These are phyloP conservation scores for Podarcis muralis DNA, from an alignment of 2,113 vertebrate genomes.

Conservation along the genomic window DNA sequence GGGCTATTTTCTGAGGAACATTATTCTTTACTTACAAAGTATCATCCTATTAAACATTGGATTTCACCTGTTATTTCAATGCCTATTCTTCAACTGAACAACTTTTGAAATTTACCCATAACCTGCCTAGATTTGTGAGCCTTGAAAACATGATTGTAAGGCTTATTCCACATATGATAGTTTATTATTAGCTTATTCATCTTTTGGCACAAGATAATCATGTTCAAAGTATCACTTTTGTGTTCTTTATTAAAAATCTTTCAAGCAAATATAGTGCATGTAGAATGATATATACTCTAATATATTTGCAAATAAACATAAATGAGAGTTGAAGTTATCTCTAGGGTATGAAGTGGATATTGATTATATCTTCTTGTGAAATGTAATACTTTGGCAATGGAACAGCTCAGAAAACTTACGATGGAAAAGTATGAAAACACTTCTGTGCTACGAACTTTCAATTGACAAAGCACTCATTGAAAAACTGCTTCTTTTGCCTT, in stretches of 20 bases:
- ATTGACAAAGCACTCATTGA: not conserved
- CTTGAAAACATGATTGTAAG: not conserved
- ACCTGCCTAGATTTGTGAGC: not conserved
- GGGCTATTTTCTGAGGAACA: not conserved
- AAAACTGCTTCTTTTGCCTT: not conserved
- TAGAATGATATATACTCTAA: not conserved
- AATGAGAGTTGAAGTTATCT: not conserved
- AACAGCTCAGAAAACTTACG: not conserved
- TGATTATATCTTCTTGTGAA: not conserved
- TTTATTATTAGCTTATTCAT: not conserved
- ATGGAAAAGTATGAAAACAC: not conserved
- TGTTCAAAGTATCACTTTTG: not conserved
- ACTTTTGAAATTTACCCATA: not conserved
- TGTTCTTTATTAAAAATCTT: not conserved
- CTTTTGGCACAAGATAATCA: not conserved
- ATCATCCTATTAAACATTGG: not conserved
- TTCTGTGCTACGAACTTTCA: not conserved
- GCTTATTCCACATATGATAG: not conserved
- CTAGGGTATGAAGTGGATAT: not conserved
- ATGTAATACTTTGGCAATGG: not conserved
- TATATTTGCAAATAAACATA: not conserved
- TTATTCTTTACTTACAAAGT: not conserved
- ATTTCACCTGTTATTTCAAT: not conserved
- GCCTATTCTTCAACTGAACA: not conserved
- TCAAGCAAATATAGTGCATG: not conserved